These are phyloP conservation scores for Melanotaenia pygmaea DNA, from an alignment of 2,797 vertebrate species.

Conservation along the genomic window DNA sequence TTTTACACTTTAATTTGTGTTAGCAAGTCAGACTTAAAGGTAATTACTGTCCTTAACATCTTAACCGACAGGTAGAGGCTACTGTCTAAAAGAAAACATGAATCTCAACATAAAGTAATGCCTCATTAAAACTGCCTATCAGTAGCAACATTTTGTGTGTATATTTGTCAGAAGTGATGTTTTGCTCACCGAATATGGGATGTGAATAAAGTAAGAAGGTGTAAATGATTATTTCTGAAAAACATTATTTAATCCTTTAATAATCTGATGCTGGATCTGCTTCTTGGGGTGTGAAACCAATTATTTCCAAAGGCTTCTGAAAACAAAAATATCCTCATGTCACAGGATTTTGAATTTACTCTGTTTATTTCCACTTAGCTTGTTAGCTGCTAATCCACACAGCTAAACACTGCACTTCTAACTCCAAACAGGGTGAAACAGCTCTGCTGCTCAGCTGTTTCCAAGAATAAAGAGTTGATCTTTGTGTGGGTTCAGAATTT, in stretches of 20 bases:
- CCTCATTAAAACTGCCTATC: not conserved
- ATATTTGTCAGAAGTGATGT: not conserved
- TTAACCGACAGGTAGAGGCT: too few species aligned
- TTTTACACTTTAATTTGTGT: too few species aligned
- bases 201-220: not conserved
- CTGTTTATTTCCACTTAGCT: not conserved
- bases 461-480: constrained; percentile 13
- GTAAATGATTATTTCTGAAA: not conserved
- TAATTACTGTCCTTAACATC: not conserved
- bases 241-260: not conserved
- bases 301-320: constrained; percentile 20
- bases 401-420: constrained; percentile 18
- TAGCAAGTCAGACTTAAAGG: not conserved
- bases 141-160: not conserved
- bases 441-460: constrained; percentile 3
- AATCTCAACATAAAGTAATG: not conserved
- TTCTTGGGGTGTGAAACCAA: constrained; percentile 14
- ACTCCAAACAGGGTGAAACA: constrained; percentile 23
- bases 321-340: not conserved
- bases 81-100: not conserved
- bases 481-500: constrained; percentile 27
- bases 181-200: not conserved
- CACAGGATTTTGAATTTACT: constrained; percentile 5
- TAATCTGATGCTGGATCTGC: not conserved
- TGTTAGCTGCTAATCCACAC: constrained; percentile 26